Base-by-base conservation (phyloP, 2,888 invertebrate genomes). In the Physocephala rufipes region DNA sequence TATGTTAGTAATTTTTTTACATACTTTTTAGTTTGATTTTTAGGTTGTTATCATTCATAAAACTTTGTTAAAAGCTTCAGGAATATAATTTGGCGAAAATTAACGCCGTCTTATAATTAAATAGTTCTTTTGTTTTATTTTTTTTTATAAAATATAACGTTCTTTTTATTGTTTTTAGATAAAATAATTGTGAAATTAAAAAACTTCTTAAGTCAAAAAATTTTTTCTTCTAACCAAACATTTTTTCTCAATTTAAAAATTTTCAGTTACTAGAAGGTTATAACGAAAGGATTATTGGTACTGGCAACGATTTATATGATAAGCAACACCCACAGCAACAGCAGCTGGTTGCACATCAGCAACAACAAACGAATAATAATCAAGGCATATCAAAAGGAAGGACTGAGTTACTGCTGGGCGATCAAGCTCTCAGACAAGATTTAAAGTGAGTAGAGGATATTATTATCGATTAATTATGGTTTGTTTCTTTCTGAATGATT, bases 381-480 rank as follows among this genome's bases (percentile, higher is more conserved):
- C 74, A 71, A 71, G 86, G 86, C 85, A 86, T 86, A 86, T 86
- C 86, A 85, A 86, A 85, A 83, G 86, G 86, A 77, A 84, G 86
- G 78, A 86, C 86, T 75, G 86, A 86, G 79, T 79, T 86, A 76
- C 81, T 86, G 78, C 77, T 86, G 74, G 86, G 86, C 64, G 86
- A 86, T 80, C 86, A 85, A 79, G 79, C 79, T 75, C 74, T 85
- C 75, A 80, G 86, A 70, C 84, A 81, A 71, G 86, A 86, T 72
- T 76, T 81, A 55, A 81, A 86, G 86, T 86, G 70, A 84, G 80
- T 65, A 21, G 7, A 62, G 43, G 43, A 61, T 1, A 0, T 21
- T n/a, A 5, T 49, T 16, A n/a, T 49, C 19, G 4, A 16, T 49
- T 13, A n/a, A 49, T 19, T 49, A n/a, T 3, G 13, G 13, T 16